Evolutionary conservation across 2,113 vertebrate genomes (phyloP).

Genomic region (Stegastes partitus): DNA sequence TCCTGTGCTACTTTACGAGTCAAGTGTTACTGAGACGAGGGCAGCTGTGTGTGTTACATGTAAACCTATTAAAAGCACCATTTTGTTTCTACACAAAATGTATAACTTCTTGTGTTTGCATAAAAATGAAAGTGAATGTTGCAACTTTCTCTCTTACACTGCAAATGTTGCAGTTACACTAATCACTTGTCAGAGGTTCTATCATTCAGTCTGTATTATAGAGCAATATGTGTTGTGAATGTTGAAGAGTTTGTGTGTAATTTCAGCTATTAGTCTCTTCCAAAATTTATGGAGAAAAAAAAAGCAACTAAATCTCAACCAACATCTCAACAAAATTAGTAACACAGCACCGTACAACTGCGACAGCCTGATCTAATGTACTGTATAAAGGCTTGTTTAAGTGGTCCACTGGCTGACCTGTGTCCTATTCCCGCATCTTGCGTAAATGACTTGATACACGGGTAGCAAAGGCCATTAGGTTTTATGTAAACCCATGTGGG

Average conservation of each 20-base stretch:
- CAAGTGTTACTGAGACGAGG: background rate
- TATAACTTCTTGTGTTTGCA: background rate
- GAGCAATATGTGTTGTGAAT: background rate
- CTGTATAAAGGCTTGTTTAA: background rate
- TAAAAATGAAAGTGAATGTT: background rate
- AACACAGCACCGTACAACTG: background rate
- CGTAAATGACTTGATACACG: too few relatives aligned
- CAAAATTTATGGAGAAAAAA: too few relatives aligned
- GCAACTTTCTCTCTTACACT: background rate
- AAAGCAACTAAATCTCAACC: too few relatives aligned
- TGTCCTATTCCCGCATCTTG: background rate
- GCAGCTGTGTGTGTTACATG: background rate
- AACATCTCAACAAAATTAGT: background rate
- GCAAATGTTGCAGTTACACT: too few relatives aligned
- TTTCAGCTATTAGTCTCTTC: background rate
- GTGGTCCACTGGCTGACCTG: background rate
- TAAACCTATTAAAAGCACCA: background rate
- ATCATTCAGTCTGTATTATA: background rate
- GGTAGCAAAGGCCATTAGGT: conserved; percentile 1
- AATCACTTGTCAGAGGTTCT: background rate
- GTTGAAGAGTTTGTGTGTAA: background rate
- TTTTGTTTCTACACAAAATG: background rate
- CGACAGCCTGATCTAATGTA: background rate
- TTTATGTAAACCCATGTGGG: background rate
- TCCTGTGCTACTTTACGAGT: background rate